These are phyloP conservation scores for Drosophila setifemur DNA, from an alignment of 1,140 invertebrate genomes.

Conservation along the genomic window DNA sequence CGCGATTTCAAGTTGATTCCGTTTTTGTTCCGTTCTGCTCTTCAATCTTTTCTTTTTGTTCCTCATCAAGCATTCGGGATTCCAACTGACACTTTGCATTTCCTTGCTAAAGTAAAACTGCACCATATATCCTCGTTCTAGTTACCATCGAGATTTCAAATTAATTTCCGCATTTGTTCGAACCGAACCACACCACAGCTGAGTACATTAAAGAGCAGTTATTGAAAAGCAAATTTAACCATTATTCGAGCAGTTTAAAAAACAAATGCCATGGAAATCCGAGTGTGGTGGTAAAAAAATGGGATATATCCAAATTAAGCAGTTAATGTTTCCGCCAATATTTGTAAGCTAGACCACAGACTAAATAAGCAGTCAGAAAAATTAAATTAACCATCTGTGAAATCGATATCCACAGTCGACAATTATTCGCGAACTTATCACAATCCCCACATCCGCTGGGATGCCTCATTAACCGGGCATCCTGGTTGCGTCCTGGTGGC, in stretches of 20 bases:
- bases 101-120: neutral
- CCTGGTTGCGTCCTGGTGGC: conserved; percentile 29
- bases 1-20: conserved; percentile 69
- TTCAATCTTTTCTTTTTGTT: conserved; percentile 15
- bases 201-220: no score
- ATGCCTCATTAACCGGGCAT: conserved; percentile 50
- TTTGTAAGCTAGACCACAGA: no score
- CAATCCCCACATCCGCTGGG: conserved; percentile 28
- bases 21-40: conserved; percentile 47
- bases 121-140: neutral
- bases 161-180: conserved; percentile 65
- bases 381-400: neutral
- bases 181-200: no score
- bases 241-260: no score
- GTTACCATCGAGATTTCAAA: conserved; percentile 25
- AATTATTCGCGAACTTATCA: conserved; percentile 17
- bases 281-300: no score
- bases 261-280: no score
- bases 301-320: no score
- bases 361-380: no score
- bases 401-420: conserved; percentile 21
- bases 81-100: neutral
- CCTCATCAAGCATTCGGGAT: conserved; percentile 37
- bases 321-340: no score
- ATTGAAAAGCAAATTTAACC: no score